Base-by-base conservation (phyloP, 2,888 invertebrate species). In the Synanthedon andrenaeformis region DNA sequence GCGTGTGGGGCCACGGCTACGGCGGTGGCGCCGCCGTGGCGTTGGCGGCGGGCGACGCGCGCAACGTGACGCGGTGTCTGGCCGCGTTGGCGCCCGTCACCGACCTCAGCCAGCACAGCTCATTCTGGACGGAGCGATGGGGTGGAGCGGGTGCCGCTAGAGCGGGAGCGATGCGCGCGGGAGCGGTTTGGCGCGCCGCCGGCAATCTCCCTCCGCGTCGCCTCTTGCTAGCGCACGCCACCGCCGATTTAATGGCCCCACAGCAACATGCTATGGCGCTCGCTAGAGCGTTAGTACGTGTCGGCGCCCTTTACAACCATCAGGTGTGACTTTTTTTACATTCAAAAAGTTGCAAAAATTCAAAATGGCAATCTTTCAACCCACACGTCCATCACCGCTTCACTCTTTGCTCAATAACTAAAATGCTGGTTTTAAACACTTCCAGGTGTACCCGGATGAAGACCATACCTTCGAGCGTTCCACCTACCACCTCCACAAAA, bases 41-140 rank as follows among this genome's bases (percentile, higher is more conserved):
- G 86, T 92, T 94, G 57, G 89, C 96, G 10, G 92, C 94, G 1
- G 91, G 91, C 61, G 95, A 96, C 75, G 90, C 90, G 14, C 88
- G 92, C 55, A 91, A 92, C 66, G 90, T 94, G 54, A 92, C 97
- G 69, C 91, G 93, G 63, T 97, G 97, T 76, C 93, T 95, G 1
- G 92, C 96, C 45, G 91, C 95, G 53, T 90, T 96, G 10, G 95
- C 96, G 54, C 97, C 97, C 1, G 93, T 97, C 58, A 93, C 95
- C 1, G 95, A 94, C 72, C 95, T 95, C 82, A 83, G 90, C 57
- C 93, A 92, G 65, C 94, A 95, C 68, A 94, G 93, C 51, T 94
- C 97, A 4, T 95, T 93, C 65, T 97, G 95, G 85, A 94, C 96
- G 57, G 97, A 98, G 84, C 90, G 96, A 45, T 96, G 95, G 80